A percentile compares a stretch with the other conserved stretches of the same genome.
phyloP scores from a whole-genome alignment of 2,113 vertebrate species.

The Galeopterus variegatus region DNA sequence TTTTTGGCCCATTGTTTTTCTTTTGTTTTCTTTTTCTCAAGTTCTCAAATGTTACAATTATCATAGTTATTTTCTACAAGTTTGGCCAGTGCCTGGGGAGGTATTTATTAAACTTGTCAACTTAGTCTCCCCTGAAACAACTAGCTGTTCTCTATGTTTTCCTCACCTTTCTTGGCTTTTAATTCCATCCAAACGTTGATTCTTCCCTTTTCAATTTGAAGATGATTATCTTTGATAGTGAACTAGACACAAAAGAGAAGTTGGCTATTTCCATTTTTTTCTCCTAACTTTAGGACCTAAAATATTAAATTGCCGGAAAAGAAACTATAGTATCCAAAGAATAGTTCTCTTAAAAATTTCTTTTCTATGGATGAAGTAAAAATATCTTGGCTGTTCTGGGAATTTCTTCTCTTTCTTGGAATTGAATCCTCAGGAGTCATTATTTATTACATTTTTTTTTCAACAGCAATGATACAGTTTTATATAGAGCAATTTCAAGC shows the following conservation, averaged over 20 bases:
- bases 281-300: background rate
- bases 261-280: conserved; percentile 6
- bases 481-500: conserved; percentile 57
- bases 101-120: background rate
- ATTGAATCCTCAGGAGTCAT: conserved; percentile 54
- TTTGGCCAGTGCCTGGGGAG: background rate
- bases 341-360: background rate
- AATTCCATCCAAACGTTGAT: background rate
- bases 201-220: conserved; percentile 30
- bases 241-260: background rate
- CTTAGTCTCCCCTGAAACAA: background rate
- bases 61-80: background rate
- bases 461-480: conserved; percentile 28
- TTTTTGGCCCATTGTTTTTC: background rate
- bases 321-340: background rate
- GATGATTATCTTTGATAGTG: background rate
- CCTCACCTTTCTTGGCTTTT: background rate
- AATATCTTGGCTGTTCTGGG: conserved; percentile 10
- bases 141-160: background rate
- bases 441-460: conserved; percentile 65
- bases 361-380: conserved; percentile 46
- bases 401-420: conserved; percentile 59
- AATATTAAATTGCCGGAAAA: conserved; percentile 15
- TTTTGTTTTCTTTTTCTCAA: conserved; percentile 8
- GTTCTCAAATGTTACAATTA: background rate